A percentile compares a stretch with the other conserved stretches of the same genome.
phyloP scores from a whole-genome alignment of 2,797 vertebrate genomes.

The Poecilia velifera region DNA sequence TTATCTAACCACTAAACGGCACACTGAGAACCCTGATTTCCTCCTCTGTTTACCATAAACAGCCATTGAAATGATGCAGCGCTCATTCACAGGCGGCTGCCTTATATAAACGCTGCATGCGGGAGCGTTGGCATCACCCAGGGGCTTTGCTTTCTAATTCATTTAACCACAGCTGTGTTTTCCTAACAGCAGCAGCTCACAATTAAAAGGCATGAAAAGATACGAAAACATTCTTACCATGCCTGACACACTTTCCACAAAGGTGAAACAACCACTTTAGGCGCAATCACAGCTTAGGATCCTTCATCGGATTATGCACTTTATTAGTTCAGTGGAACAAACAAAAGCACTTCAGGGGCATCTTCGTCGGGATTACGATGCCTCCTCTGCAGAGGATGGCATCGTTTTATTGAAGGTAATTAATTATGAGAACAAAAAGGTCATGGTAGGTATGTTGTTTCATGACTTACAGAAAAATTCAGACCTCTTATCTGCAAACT shows the following conservation, averaged over 20 bases:
- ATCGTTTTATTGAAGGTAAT: constrained; percentile 51
- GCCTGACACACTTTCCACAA: constrained; percentile 77
- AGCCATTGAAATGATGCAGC: constrained; percentile 51
- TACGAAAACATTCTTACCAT: constrained; percentile 76
- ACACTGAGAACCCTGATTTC: constrained; percentile 36
- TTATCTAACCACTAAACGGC: constrained; percentile 28
- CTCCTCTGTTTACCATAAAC: constrained; percentile 48
- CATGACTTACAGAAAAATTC: neutral
- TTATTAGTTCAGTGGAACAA: constrained; percentile 80
- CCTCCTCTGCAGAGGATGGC: constrained; percentile 49
- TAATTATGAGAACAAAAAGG: constrained; percentile 56
- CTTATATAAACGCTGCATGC: constrained; percentile 37
- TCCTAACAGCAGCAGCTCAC: constrained; percentile 69
- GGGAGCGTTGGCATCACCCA: constrained; percentile 73
- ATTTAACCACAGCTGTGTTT: constrained; percentile 78
- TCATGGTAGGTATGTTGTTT: constrained; percentile 24
- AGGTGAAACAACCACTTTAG: constrained; percentile 79
- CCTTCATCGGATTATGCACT: constrained; percentile 79
- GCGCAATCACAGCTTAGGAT: constrained; percentile 74
- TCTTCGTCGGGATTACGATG: constrained; percentile 59
- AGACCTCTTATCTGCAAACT: neutral
- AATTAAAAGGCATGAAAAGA: constrained; percentile 80
- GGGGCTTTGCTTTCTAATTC: constrained; percentile 74
- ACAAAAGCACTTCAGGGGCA: constrained; percentile 73
- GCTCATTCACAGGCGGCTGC: constrained; percentile 58